Evolutionary conservation across 2,888 invertebrate species (phyloP).

Genomic region (Brachyptera risi): DNA sequence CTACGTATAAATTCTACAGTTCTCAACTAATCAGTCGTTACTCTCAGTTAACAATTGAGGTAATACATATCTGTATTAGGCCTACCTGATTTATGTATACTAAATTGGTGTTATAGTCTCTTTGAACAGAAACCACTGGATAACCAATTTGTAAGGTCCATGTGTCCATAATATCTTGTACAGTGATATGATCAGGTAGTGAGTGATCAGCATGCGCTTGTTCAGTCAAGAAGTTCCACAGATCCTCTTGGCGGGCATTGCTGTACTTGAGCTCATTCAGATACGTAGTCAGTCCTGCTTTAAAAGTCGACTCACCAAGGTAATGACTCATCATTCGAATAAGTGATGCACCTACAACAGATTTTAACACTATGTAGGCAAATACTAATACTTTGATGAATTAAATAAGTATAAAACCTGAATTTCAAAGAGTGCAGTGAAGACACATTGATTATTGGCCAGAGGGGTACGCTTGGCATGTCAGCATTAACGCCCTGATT

Average conservation of each 20-base stretch:
- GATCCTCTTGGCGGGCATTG: constrained; percentile 47
- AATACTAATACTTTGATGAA: too few species aligned
- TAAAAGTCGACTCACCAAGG: constrained; percentile 59
- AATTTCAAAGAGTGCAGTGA: too few species aligned
- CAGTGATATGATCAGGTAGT: constrained; percentile 37
- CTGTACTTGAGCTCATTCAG: constrained; percentile 45
- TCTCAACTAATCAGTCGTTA: too few species aligned
- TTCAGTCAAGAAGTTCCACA: constrained; percentile 46
- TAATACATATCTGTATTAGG: too few species aligned
- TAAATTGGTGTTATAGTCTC: constrained; percentile 31
- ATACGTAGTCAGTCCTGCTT: constrained; percentile 51
- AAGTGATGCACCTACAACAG: constrained; percentile 56
- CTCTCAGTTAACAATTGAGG: too few species aligned
- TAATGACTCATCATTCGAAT: constrained; percentile 69
- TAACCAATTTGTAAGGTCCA: constrained; percentile 47
- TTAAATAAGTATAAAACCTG: too few species aligned
- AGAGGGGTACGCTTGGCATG: too few species aligned
- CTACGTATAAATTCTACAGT: too few species aligned
- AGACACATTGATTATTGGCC: too few species aligned
- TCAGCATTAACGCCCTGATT: too few species aligned
- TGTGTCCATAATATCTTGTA: constrained; percentile 44
- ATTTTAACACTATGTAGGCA: too few species aligned
- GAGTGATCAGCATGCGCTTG: constrained; percentile 40
- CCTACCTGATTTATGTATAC: constrained; percentile 35
- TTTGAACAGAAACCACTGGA: constrained; percentile 36